phyloP scores from a whole-genome alignment of 1,140 invertebrate genomes.

The Eufriesea mexicana region DNA sequence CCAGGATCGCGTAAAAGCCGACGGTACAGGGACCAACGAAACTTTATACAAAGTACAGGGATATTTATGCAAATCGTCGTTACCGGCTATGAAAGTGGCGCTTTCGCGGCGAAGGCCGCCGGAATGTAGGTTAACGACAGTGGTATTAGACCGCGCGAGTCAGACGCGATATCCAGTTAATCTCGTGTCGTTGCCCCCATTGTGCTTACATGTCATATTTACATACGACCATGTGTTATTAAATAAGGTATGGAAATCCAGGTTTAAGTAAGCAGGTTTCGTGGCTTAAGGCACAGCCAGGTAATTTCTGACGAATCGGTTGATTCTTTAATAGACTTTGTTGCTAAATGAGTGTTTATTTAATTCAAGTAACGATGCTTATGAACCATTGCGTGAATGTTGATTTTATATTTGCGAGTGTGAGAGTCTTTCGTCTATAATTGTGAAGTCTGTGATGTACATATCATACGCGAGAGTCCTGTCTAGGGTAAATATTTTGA shows the following conservation, averaged over 20 bases:
- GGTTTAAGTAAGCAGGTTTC: not conserved
- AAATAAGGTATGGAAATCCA: slow-evolving; percentile 35
- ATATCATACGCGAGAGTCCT: no score
- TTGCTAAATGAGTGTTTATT: no score
- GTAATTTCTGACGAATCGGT: not conserved
- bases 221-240: slow-evolving; percentile 26
- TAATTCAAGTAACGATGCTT: no score
- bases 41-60: slow-evolving; percentile 13
- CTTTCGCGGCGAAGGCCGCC: slow-evolving; percentile 7
- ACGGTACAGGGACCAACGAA: not conserved
- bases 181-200: slow-evolving; percentile 34
- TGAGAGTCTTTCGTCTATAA: no score
- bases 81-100: slow-evolving; percentile 27
- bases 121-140: slow-evolving; percentile 48
- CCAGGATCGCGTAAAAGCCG: not conserved
- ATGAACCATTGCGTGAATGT: no score
- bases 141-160: slow-evolving; percentile 40
- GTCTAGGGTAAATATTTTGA: no score
- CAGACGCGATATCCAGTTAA: slow-evolving; percentile 42
- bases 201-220: slow-evolving; percentile 18
- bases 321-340: no score
- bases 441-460: no score
- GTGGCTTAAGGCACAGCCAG: not conserved
- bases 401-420: no score
- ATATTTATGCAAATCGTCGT: slow-evolving; percentile 48